Percentiles rank a stretch among this genome's conserved stretches.
Conservation (phyloP, 2,888 invertebrate species). For the Tachina fera region DNA sequence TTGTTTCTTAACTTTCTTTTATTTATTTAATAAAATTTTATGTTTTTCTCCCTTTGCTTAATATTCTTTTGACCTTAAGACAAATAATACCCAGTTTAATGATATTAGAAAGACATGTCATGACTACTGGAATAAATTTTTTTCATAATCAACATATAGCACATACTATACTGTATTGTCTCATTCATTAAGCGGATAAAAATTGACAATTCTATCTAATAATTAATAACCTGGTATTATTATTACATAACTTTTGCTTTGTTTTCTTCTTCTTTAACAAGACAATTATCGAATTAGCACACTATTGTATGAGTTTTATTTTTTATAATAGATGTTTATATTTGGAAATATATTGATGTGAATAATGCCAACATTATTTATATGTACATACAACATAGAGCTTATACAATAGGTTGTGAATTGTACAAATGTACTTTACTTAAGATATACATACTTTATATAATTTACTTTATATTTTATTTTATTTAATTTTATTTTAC, state of each 20-base stretch:
- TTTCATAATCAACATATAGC: not conserved
- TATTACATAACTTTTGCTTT: not conserved
- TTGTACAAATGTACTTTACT: too few relatives aligned
- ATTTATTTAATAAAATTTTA: slow-evolving; percentile 51
- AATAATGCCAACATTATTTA: too few relatives aligned
- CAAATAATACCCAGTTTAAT: not conserved
- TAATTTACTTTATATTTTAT: slow-evolving; percentile 7
- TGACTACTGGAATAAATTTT: slow-evolving; percentile 30
- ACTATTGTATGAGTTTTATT: too few relatives aligned
- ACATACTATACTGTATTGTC: not conserved
- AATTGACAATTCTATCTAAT: not conserved
- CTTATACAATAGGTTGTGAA: too few relatives aligned
- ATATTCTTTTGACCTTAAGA: slow-evolving; percentile 9
- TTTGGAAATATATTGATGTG: too few relatives aligned
- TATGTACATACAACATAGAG: too few relatives aligned
- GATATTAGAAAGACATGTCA: not conserved
- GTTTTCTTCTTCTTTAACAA: slow-evolving; percentile 13
- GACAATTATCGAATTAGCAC: not conserved
- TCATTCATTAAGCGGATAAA: not conserved
- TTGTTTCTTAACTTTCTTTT: not conserved
- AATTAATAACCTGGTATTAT: slow-evolving; percentile 3
- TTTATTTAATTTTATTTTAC: too few relatives aligned
- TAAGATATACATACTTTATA: too few relatives aligned
- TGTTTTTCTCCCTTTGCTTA: slow-evolving; percentile 46
- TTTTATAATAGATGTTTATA: too few relatives aligned